A percentile compares a stretch with the other conserved stretches of the same genome.
phyloP scores from a whole-genome alignment of 2,797 vertebrate genomes.

The Notolabrus celidotus region DNA sequence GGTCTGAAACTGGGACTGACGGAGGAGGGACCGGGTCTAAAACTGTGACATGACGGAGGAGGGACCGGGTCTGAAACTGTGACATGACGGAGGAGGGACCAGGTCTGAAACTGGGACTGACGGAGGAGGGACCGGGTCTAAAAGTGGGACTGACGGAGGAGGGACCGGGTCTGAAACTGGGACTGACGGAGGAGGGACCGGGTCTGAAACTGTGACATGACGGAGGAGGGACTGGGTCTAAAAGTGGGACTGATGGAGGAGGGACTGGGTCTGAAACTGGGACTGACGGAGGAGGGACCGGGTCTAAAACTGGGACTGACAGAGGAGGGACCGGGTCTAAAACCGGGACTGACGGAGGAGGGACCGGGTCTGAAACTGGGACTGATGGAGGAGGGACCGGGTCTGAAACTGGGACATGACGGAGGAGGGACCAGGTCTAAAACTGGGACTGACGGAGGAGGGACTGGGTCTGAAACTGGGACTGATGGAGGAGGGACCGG shows the following conservation, averaged over 20 bases:
- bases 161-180: conserved; percentile 52
- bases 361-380: conserved; percentile 52
- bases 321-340: conserved; percentile 39
- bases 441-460: conserved; percentile 40
- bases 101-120: conserved; percentile 53
- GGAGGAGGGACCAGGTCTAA: conserved; percentile 39
- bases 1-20: no score
- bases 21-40: no score
- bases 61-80: no score
- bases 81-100: no score
- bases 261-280: conserved; percentile 52
- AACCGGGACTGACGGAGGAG: conserved; percentile 40
- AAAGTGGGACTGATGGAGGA: conserved; percentile 40
- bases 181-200: conserved; percentile 34
- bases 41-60: no score
- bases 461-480: conserved; percentile 52
- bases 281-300: conserved; percentile 34
- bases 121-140: conserved; percentile 35
- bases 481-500: conserved; percentile 34
- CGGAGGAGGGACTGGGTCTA: conserved; percentile 35
- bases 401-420: conserved; percentile 51
- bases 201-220: conserved; percentile 53
- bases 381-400: conserved; percentile 34
- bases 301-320: conserved; percentile 51
- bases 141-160: conserved; percentile 40